A percentile compares a stretch with the other conserved stretches of the same genome.
These are phyloP conservation scores for Andrena trimmerana DNA, from an alignment of 2,888 invertebrate species.

Conservation along the genomic window DNA sequence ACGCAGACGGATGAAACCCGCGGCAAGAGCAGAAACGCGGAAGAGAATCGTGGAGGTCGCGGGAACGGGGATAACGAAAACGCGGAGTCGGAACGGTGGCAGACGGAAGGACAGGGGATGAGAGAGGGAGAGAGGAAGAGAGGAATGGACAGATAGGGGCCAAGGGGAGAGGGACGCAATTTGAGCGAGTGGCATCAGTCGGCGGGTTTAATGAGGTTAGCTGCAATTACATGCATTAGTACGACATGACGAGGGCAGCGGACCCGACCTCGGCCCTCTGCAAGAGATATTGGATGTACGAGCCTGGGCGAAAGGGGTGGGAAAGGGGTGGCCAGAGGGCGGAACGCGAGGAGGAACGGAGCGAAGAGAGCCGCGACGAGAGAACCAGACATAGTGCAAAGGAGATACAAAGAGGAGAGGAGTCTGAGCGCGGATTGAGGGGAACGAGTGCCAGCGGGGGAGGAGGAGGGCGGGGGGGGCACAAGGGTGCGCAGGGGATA, in stretches of 20 bases:
- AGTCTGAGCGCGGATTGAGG: neutral
- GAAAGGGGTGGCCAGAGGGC: constrained; percentile 39
- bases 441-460: constrained; percentile 23
- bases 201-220: constrained; percentile 83
- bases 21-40: constrained; percentile 43
- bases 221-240: constrained; percentile 84
- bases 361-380: constrained; percentile 55
- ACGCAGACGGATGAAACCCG: constrained; percentile 34
- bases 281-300: constrained; percentile 64
- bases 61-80: constrained; percentile 37
- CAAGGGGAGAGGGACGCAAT: constrained; percentile 69
- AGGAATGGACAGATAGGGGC: constrained; percentile 3
- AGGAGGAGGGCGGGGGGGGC: constrained; percentile 1
- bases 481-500: constrained; percentile 1
- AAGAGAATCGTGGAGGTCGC: constrained; percentile 56
- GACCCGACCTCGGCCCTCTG: constrained; percentile 72
- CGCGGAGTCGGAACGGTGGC: constrained; percentile 36
- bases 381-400: constrained; percentile 45
- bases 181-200: constrained; percentile 82
- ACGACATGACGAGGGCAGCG: constrained; percentile 78
- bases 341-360: constrained; percentile 36
- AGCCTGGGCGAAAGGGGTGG: constrained; percentile 44
- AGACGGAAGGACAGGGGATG: neutral
- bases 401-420: constrained; percentile 62
- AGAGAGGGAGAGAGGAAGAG: constrained; percentile 12